Evolutionary conservation across 2,888 invertebrate genomes (phyloP).

Genomic region (Ormia ochracea): DNA sequence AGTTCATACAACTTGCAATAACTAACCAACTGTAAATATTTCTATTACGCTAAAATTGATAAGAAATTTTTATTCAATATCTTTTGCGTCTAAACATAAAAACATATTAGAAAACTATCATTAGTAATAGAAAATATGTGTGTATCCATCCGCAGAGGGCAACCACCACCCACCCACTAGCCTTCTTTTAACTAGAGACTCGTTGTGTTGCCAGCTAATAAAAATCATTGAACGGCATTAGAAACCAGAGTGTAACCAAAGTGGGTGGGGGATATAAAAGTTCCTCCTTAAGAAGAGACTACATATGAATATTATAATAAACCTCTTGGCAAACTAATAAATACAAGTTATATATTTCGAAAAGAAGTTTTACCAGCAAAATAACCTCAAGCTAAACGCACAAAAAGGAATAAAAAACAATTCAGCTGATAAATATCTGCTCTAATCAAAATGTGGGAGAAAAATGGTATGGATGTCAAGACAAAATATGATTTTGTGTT

Average conservation of each 20-base stretch:
- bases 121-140: conserved; percentile 40
- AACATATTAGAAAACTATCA: conserved; percentile 62
- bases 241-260: conserved; percentile 55
- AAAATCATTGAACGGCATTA: conserved; percentile 57
- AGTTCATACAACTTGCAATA: too few species aligned
- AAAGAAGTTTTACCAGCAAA: conserved; percentile 22
- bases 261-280: conserved; percentile 36
- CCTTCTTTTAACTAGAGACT: background rate
- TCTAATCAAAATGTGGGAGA: conserved; percentile 37
- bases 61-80: conserved; percentile 47
- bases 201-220: conserved; percentile 61
- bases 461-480: conserved; percentile 23
- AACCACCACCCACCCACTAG: background rate
- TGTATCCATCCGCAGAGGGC: background rate
- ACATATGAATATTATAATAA: conserved; percentile 22
- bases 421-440: conserved; percentile 57
- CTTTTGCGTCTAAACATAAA: conserved; percentile 41
- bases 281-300: background rate
- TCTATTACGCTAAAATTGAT: conserved; percentile 56
- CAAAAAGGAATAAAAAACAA: conserved; percentile 17
- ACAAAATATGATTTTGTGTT: conserved; percentile 39
- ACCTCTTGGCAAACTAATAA: conserved; percentile 22
- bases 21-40: conserved; percentile 24
- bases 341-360: conserved; percentile 16
- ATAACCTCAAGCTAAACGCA: conserved; percentile 31